Percentiles rank a stretch among this genome's conserved stretches.
Conservation (phyloP, 2,113 vertebrate species). For the Lepus americanus region DNA sequence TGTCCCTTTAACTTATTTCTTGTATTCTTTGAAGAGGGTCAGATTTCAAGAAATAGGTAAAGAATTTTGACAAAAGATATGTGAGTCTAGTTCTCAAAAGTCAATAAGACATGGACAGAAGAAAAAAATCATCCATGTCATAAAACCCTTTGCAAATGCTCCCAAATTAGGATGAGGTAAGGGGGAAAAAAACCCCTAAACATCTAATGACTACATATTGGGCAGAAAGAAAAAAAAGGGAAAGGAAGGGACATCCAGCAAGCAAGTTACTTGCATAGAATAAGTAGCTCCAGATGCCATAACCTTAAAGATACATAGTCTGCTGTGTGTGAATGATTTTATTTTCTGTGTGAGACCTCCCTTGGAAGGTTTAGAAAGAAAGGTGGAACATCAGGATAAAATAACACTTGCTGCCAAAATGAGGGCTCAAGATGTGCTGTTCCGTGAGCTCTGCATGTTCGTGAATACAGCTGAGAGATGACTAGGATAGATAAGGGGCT, state of each 20-base stretch:
- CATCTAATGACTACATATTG: too few species aligned
- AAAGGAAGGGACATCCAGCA: not conserved
- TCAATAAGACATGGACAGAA: not conserved
- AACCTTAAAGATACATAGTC: not conserved
- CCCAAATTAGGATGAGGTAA: not conserved
- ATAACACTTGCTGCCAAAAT: not conserved
- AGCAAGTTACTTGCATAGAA: not conserved
- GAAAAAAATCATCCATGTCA: not conserved
- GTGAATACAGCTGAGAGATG: not conserved
- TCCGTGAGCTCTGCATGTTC: not conserved
- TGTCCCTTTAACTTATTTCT: constrained; percentile 16
- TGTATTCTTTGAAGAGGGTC: not conserved
- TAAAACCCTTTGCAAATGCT: constrained; percentile 1
- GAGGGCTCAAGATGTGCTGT: not conserved
- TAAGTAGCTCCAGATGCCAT: not conserved
- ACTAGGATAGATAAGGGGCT: not conserved
- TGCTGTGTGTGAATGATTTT: not conserved
- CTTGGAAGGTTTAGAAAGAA: not conserved
- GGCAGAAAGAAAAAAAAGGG: not conserved
- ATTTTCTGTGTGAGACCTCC: not conserved
- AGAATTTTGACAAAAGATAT: constrained; percentile 10
- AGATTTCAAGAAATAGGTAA: not conserved
- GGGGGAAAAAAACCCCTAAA: too few species aligned
- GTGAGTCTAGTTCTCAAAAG: not conserved
- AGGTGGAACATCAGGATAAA: not conserved